phyloP scores from a whole-genome alignment of 2,113 vertebrate species.

The Brevimyrus niger region DNA sequence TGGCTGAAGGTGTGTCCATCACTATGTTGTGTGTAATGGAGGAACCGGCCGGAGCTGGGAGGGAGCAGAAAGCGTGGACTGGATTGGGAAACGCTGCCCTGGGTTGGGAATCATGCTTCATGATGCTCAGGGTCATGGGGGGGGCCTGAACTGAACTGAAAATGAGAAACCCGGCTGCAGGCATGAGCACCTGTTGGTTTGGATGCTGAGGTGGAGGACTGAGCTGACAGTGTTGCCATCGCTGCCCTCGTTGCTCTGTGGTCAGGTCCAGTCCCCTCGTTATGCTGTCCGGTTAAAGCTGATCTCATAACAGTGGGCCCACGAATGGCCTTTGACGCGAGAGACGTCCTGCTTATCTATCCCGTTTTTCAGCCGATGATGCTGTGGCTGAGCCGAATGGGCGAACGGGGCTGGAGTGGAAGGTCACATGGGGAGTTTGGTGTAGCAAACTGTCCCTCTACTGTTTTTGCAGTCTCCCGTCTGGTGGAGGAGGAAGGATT shows the following conservation, averaged over 20 bases:
- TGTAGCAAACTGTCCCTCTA: not conserved
- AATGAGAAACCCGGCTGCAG: not conserved
- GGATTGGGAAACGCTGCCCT: not conserved
- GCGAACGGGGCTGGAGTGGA: not conserved
- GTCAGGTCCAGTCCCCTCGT: not conserved
- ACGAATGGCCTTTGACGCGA: constrained; percentile 1
- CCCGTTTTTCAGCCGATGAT: not conserved
- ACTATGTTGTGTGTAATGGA: not conserved
- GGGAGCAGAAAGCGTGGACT: no score
- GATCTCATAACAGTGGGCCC: not conserved
- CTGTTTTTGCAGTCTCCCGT: not conserved
- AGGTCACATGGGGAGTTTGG: not conserved
- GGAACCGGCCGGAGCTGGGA: no score
- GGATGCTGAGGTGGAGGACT: not conserved
- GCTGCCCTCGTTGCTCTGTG: not conserved
- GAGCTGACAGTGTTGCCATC: not conserved
- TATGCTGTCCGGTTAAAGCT: constrained; percentile 2
- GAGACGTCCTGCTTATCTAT: not conserved
- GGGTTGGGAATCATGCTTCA: not conserved
- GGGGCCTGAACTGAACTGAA: not conserved
- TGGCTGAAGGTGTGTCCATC: not conserved
- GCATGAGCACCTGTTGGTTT: not conserved
- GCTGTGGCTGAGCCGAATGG: not conserved
- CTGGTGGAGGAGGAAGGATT: not conserved
- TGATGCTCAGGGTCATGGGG: not conserved